Conservation (phyloP, 2,113 vertebrate genomes). For the Xyrauchen texanus region DNA sequence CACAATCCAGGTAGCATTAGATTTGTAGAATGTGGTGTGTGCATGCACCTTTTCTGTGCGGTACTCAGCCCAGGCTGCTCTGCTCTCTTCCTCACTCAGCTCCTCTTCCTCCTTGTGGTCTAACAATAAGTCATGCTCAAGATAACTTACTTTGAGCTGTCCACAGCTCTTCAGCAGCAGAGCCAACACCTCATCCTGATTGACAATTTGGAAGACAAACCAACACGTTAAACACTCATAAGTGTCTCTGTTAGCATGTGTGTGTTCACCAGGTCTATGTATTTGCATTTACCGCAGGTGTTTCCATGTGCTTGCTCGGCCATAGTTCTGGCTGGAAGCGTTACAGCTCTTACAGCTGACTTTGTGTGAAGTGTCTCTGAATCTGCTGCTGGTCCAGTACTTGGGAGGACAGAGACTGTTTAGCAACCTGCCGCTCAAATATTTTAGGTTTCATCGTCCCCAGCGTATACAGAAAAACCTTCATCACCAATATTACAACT, state of each 20-base stretch:
- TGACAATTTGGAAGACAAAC: constrained; percentile 14
- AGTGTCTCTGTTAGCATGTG: background rate
- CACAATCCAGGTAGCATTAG: no score
- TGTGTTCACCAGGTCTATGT: background rate
- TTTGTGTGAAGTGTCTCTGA: constrained; percentile 93
- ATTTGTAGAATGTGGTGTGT: background rate
- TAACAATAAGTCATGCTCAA: constrained; percentile 93
- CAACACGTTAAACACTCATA: background rate
- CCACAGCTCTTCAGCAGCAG: constrained; percentile 83
- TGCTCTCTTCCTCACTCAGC: constrained; percentile 90
- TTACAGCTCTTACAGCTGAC: constrained; percentile 93
- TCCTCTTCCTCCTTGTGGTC: constrained; percentile 96
- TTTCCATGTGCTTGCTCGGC: constrained; percentile 25
- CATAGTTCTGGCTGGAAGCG: constrained; percentile 86
- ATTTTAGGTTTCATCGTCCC: constrained; percentile 99
- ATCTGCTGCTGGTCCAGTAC: constrained; percentile 97
- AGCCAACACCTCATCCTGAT: constrained; percentile 83
- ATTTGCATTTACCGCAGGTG: constrained; percentile 51
- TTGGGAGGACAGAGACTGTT: constrained; percentile 91
- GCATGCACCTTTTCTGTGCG: constrained; percentile 85
- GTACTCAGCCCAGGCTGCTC: constrained; percentile 93
- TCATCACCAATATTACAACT: background rate
- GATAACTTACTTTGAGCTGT: constrained; percentile 89
- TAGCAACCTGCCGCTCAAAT: constrained; percentile 95
- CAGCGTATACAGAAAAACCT: constrained; percentile 66